These are phyloP conservation scores for Latrodectus elegans DNA, from an alignment of 2,888 invertebrate genomes.

Conservation along the genomic window DNA sequence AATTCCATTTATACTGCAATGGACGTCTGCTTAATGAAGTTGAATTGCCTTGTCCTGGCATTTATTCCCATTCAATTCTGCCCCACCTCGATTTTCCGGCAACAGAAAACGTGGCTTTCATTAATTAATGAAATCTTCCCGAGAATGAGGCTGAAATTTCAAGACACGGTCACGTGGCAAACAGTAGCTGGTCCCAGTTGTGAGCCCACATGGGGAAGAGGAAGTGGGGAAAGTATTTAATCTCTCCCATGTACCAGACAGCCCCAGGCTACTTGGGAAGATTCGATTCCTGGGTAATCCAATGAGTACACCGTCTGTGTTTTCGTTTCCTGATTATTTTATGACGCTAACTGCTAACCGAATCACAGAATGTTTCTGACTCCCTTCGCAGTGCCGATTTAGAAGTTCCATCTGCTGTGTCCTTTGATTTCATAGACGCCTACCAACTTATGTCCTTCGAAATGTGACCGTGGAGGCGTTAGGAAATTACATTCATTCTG, in stretches of 20 bases:
- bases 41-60: conserved; percentile 10
- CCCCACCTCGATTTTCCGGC: conserved; percentile 18
- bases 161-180: conserved; percentile 50
- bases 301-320: conserved; percentile 73
- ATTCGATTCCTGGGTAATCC: conserved; percentile 72
- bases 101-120: conserved; percentile 33
- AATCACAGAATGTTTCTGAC: conserved; percentile 40
- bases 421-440: not conserved
- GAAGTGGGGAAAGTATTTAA: conserved; percentile 19
- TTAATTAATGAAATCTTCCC: conserved; percentile 44
- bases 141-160: conserved; percentile 41
- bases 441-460: not conserved
- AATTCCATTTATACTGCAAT: conserved; percentile 8
- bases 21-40: conserved; percentile 10
- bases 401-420: not conserved
- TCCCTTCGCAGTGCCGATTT: not conserved
- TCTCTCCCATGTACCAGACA: conserved; percentile 30
- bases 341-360: conserved; percentile 43
- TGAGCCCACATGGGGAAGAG: not conserved
- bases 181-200: conserved; percentile 36
- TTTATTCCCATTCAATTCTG: conserved; percentile 6
- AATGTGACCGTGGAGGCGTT: not conserved
- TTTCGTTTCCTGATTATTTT: conserved; percentile 57
- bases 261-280: conserved; percentile 34
- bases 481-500: not conserved